A percentile compares a stretch with the other conserved stretches of the same genome.
phyloP scores from a whole-genome alignment of 1,140 invertebrate genomes.

The Nilaparvata lugens region DNA sequence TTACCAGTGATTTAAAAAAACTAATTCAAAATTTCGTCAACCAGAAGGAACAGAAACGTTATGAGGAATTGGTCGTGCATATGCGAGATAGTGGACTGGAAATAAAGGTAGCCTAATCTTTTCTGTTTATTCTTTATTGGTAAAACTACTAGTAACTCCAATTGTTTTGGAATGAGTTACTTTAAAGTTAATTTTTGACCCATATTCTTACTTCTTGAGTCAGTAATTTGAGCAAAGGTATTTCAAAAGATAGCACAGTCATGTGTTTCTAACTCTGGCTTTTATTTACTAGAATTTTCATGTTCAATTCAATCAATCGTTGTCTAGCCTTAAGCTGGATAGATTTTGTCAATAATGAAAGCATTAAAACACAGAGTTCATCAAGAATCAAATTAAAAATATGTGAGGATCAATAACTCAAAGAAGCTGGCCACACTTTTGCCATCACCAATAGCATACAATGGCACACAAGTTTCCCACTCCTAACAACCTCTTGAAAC shows the following conservation, averaged over 20 bases:
- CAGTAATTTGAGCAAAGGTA: background rate
- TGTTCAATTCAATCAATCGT: no score
- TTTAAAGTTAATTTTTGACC: constrained; percentile 7
- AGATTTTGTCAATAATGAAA: no score
- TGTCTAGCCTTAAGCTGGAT: no score
- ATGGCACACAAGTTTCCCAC: no score
- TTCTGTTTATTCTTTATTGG: constrained; percentile 5
- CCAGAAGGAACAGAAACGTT: constrained; percentile 25
- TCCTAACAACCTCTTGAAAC: no score
- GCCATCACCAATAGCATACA: no score
- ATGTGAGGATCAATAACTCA: no score
- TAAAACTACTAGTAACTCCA: constrained; percentile 7
- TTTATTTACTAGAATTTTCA: background rate
- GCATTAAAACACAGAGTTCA: no score
- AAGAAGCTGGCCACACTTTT: no score
- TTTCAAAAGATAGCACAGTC: background rate
- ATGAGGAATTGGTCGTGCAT: constrained; percentile 36
- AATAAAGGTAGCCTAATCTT: constrained; percentile 19
- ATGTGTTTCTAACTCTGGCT: background rate
- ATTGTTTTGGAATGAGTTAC: constrained; percentile 7
- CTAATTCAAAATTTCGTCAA: constrained; percentile 19
- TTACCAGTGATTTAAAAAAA: constrained; percentile 22
- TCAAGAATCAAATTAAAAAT: no score
- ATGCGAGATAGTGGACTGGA: constrained; percentile 34
- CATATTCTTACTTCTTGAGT: constrained; percentile 3